phyloP scores from a whole-genome alignment of 2,797 vertebrate genomes.

The Oreonectes daqikongensis region DNA sequence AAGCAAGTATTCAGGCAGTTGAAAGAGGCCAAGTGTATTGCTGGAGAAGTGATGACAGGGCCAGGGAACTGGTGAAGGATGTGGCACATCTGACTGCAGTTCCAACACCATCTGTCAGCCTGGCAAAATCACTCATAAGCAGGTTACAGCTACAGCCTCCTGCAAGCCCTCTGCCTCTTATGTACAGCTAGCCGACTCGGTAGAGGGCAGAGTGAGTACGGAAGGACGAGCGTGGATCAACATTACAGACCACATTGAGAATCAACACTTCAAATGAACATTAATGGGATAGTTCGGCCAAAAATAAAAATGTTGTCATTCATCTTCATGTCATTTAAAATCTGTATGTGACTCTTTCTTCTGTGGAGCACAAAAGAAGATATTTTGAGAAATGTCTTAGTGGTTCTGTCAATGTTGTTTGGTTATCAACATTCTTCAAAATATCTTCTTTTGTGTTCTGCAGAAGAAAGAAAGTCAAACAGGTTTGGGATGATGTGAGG shows the following conservation, averaged over 20 bases:
- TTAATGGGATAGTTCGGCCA: neutral
- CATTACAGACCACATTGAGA: too few species aligned
- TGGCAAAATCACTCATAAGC: constrained; percentile 56
- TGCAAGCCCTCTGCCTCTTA: constrained; percentile 40
- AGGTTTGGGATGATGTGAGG: too few species aligned
- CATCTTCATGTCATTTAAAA: too few species aligned
- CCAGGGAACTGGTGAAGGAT: constrained; percentile 53
- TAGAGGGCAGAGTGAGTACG: constrained; percentile 19
- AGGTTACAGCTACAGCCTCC: constrained; percentile 49
- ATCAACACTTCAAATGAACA: neutral
- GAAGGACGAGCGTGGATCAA: constrained; percentile 38
- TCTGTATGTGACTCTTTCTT: too few species aligned
- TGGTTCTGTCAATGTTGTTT: too few species aligned
- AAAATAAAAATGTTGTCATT: too few species aligned
- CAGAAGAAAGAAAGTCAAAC: too few species aligned
- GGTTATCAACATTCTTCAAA: too few species aligned
- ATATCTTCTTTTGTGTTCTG: too few species aligned
- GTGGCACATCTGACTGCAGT: constrained; percentile 57
- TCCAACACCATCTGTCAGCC: constrained; percentile 61
- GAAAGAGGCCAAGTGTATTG: constrained; percentile 49
- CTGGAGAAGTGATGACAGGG: constrained; percentile 52
- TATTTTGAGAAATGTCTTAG: too few species aligned
- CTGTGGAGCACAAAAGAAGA: too few species aligned
- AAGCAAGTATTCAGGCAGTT: constrained; percentile 16
- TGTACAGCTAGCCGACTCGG: constrained; percentile 43